Evolutionary conservation across 1,140 invertebrate species (phyloP), one percentile per base, ranked within the genome.

Genomic region (Mamestra configurata): DNA sequence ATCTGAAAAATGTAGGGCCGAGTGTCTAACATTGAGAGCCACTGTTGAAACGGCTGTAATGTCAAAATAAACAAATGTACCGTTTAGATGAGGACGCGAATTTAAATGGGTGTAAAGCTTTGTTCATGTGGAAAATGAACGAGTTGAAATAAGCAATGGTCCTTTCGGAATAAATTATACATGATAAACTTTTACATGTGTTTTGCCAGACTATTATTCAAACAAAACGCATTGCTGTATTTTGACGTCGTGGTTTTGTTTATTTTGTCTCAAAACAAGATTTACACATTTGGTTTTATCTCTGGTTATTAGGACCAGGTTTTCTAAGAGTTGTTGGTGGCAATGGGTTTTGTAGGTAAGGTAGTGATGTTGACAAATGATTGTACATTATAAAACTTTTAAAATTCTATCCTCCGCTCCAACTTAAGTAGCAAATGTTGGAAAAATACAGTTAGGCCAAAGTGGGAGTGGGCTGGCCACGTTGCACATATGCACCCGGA

Each of bases 61-160:
- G 35, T 59, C 46, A 75, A 75, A 75, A 75, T 43, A 75, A 57
- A 75, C 53, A 75, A 57, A 57, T 59, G 53, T 43, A 59, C 18
- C 71, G 20, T 59, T 75, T 75, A 59, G 53, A 57, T 75, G 71
- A 27, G 53, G 53, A 35, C 40, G 40, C 37, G n/a, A 20, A 75
- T 59, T 75, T 75, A 75, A 57, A 75, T 59, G 51, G 35, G 31
- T 51, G 20, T 59, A 27, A 24, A 66, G 37, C 27, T 57, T 59
- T 59, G 31, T 46, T 43, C 71, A 24, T n/a, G 31, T 27, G 51
- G 71, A 57, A 75, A 57, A 73, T 57, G 51, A 18, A 20, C 13
- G 20, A 57, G 71, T 57, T 75, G 46, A 27, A 70, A 49, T 57
- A 43, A 40, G 35, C 31, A 57, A 35, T 57, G 13, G 35, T 15